phyloP scores from a whole-genome alignment of 2,888 invertebrate species.

The Reticulitermes lucifugus region DNA sequence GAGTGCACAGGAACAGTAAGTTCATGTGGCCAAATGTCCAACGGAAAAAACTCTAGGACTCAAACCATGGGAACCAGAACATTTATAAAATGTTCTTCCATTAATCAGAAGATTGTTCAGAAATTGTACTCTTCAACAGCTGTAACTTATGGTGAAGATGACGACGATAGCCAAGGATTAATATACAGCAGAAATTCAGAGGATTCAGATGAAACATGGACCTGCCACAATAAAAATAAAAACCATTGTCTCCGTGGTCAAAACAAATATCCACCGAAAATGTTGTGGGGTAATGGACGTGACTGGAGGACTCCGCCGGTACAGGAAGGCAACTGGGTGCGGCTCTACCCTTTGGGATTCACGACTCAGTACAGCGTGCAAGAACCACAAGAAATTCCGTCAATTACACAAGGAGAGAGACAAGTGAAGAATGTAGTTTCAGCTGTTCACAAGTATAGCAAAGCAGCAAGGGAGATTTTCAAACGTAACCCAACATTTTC shows the following conservation, averaged over 20 bases:
- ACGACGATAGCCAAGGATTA: conserved; percentile 2
- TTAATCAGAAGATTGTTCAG: background rate
- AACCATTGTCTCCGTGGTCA: conserved; percentile 14
- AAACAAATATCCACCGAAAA: conserved; percentile 8
- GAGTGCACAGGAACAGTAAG: background rate
- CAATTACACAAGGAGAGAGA: conserved; percentile 56
- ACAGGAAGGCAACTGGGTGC: conserved; percentile 80
- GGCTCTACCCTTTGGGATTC: conserved; percentile 74
- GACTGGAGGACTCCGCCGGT: conserved; percentile 75
- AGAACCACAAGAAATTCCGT: conserved; percentile 12
- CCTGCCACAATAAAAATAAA: background rate
- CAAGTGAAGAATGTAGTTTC: conserved; percentile 44
- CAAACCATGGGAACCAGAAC: conserved; percentile 3
- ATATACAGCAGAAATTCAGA: background rate
- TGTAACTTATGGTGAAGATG: conserved; percentile 8
- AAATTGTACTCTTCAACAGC: background rate
- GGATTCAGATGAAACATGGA: conserved; percentile 18
- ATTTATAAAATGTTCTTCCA: background rate
- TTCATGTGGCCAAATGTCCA: background rate
- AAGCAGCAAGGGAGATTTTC: conserved; percentile 65
- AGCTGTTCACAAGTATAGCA: conserved; percentile 59
- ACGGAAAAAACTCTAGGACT: conserved; percentile 3
- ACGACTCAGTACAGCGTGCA: background rate
- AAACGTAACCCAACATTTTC: conserved; percentile 65
- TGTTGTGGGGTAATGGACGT: conserved; percentile 78